Conservation (phyloP, 2,113 vertebrate species). For the Corythornis cristatus region DNA sequence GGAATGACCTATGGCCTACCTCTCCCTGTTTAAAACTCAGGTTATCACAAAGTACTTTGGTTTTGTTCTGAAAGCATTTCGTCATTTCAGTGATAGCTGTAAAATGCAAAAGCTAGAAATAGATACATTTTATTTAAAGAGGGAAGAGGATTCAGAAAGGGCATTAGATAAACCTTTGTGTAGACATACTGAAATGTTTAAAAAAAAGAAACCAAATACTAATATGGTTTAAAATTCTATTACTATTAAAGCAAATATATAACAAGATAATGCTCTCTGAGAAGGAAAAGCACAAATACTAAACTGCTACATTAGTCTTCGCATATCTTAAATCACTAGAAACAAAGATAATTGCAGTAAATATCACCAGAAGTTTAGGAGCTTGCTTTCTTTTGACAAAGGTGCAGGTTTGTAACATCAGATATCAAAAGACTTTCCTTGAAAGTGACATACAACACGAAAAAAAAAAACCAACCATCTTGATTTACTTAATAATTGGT, state of each 20-base stretch:
- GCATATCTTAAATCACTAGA: background rate
- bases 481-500: background rate
- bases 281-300: background rate
- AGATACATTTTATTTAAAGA: background rate
- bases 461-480: background rate
- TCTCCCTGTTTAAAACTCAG: slow-evolving; percentile 10
- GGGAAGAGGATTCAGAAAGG: background rate
- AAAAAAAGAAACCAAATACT: background rate
- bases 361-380: background rate
- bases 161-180: background rate
- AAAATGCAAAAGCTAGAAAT: background rate
- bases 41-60: background rate
- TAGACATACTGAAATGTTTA: background rate
- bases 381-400: background rate
- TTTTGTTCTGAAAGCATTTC: slow-evolving; percentile 3
- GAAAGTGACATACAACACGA: background rate
- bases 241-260: background rate
- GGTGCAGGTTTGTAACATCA: background rate
- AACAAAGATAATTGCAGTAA: slow-evolving; percentile 13
- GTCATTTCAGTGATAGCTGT: background rate
- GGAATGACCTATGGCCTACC: slow-evolving; percentile 37
- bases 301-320: background rate
- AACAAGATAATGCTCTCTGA: background rate
- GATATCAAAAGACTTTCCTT: background rate
- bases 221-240: background rate